phyloP scores from a whole-genome alignment of 1,140 invertebrate species.

The Myzus persicae region DNA sequence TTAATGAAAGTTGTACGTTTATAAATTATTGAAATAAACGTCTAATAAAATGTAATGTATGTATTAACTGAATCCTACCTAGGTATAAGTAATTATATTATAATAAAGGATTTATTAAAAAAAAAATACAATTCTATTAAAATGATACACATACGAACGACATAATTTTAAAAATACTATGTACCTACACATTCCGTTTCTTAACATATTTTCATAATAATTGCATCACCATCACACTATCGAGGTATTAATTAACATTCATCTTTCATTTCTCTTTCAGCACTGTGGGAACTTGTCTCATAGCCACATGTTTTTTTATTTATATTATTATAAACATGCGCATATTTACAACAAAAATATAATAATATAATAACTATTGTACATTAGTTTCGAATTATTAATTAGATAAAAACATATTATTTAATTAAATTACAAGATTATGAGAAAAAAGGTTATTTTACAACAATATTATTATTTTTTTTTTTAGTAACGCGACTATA shows the following conservation, averaged over 20 bases:
- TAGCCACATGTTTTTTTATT: neutral
- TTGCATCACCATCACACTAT: neutral
- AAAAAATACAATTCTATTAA: neutral
- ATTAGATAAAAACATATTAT: neutral
- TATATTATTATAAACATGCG: neutral
- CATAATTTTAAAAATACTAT: neutral
- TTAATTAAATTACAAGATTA: neutral
- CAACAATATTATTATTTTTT: conserved; percentile 3
- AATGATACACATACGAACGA: neutral
- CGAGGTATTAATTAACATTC: neutral
- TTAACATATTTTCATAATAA: neutral
- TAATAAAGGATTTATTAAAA: neutral
- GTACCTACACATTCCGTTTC: neutral
- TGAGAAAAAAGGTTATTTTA: neutral
- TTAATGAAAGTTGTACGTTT: neutral
- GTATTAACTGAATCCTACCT: neutral
- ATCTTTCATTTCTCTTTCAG: neutral
- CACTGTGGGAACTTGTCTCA: neutral
- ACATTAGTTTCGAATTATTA: neutral
- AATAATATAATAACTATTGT: no score
- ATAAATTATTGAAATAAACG: neutral
- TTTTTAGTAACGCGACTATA: neutral
- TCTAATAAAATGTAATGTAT: neutral
- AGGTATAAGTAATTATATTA: neutral
- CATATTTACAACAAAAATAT: neutral